Conservation (phyloP, 2,888 invertebrate genomes). For the Priocnemis perturbator region DNA sequence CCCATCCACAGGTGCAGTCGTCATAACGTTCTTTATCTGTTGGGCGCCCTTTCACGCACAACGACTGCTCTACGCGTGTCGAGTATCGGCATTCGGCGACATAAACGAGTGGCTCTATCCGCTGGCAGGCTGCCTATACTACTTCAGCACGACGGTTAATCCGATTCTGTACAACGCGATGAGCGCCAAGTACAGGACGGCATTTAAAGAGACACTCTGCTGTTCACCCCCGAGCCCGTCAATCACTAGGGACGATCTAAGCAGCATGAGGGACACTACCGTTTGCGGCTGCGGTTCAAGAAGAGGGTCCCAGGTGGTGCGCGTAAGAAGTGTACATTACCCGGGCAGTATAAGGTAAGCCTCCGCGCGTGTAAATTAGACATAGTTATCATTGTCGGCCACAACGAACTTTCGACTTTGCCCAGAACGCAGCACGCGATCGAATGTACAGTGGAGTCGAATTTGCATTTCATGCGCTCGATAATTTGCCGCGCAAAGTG, state of each 20-base stretch:
- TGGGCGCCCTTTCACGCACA: conserved; percentile 98
- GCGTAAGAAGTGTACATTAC: conserved; percentile 71
- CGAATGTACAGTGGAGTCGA: too few relatives aligned
- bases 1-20: conserved; percentile 86
- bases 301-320: conserved; percentile 75
- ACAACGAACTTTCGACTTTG: too few relatives aligned
- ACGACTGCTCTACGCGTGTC: conserved; percentile 84
- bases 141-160: conserved; percentile 83
- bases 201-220: conserved; percentile 86
- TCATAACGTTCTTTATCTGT: conserved; percentile 93
- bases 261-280: conserved; percentile 79
- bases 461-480: too few relatives aligned
- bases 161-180: conserved; percentile 91
- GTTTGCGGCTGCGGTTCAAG: conserved; percentile 77
- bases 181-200: conserved; percentile 85
- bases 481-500: too few relatives aligned
- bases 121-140: conserved; percentile 85
- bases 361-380: not conserved
- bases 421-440: too few relatives aligned
- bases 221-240: conserved; percentile 77
- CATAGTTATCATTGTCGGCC: too few relatives aligned
- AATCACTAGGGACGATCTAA: conserved; percentile 74
- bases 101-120: conserved; percentile 87
- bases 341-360: conserved; percentile 54
- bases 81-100: conserved; percentile 78